phyloP scores from a whole-genome alignment of 1,140 invertebrate genomes.

The Nylanderia fulva region DNA sequence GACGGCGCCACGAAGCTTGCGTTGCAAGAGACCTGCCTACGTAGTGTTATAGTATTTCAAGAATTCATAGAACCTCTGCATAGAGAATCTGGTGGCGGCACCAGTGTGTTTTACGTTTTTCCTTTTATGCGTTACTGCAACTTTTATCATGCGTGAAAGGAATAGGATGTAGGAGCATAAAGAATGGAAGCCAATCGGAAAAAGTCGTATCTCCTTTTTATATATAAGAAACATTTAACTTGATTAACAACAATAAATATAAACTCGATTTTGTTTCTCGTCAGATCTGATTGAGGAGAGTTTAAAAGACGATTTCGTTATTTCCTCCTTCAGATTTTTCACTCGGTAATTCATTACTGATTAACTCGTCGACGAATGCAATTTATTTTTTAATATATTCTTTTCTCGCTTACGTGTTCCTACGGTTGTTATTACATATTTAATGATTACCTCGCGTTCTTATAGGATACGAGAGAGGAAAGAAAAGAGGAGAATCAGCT shows the following conservation, averaged over 20 bases:
- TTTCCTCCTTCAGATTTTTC: background rate
- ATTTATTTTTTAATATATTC: background rate
- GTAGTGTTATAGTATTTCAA: conserved; percentile 49
- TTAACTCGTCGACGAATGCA: background rate
- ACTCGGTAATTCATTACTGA: background rate
- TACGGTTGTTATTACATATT: conserved; percentile 18
- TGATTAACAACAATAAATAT: background rate
- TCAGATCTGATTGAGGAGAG: background rate
- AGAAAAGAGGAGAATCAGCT: background rate
- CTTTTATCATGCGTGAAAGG: conserved; percentile 12
- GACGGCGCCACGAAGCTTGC: conserved; percentile 17
- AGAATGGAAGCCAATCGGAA: background rate
- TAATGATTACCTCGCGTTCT: background rate
- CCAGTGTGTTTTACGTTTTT: conserved; percentile 9
- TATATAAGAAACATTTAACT: background rate
- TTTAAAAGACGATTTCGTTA: background rate
- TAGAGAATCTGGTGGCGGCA: background rate
- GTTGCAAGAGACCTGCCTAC: conserved; percentile 28
- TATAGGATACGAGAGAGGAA: no score
- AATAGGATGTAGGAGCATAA: background rate
- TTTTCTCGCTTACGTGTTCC: background rate
- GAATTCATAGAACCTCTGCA: conserved; percentile 31
- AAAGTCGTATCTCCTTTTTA: background rate
- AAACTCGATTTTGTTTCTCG: background rate
- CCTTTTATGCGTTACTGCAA: conserved; percentile 3